Percentiles rank a stretch among this genome's conserved stretches.
These are phyloP conservation scores for Chondrilla cf. caribensis DNA, from an alignment of 37 sponge, comb jelly and placozoan genomes.

Conservation along the genomic window DNA sequence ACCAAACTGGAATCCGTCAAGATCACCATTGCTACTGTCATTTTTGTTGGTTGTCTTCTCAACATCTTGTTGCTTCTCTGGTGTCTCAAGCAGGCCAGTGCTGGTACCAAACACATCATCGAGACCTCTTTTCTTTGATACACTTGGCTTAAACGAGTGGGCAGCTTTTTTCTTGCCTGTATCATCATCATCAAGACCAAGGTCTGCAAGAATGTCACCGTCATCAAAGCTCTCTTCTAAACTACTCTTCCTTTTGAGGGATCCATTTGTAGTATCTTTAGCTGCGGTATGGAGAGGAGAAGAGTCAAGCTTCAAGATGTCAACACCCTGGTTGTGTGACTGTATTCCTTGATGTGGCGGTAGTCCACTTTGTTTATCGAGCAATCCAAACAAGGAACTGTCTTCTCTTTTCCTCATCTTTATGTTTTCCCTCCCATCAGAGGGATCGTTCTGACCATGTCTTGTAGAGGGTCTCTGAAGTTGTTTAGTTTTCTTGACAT, in stretches of 20 bases:
- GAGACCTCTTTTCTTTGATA: not conserved
- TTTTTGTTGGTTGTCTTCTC: conserved; percentile 1
- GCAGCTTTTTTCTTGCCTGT: not conserved
- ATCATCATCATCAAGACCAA: conserved; percentile 8
- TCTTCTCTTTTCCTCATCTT: not conserved
- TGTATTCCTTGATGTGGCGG: too few relatives aligned
- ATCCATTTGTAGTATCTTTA: not conserved
- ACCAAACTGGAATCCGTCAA: conserved; percentile 43
- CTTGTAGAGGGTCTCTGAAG: conserved; percentile 14
- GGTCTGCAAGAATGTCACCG: conserved; percentile 13
- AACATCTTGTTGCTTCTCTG: not conserved
- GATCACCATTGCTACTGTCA: not conserved
- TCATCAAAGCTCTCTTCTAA: conserved; percentile 8
- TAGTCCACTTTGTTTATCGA: not conserved
- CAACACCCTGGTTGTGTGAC: not conserved
- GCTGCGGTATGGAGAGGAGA: not conserved
- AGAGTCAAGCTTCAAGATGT: not conserved
- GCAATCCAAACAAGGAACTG: not conserved
- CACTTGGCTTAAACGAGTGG: not conserved
- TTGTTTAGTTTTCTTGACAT: not conserved
- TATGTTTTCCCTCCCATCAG: not conserved
- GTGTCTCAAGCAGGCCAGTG: not conserved
- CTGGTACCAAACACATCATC: not conserved
- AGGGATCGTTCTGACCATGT: not conserved
- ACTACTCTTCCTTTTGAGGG: not conserved